Base-by-base conservation (phyloP, 2,113 vertebrate species). In the Oryzias javanicus region DNA sequence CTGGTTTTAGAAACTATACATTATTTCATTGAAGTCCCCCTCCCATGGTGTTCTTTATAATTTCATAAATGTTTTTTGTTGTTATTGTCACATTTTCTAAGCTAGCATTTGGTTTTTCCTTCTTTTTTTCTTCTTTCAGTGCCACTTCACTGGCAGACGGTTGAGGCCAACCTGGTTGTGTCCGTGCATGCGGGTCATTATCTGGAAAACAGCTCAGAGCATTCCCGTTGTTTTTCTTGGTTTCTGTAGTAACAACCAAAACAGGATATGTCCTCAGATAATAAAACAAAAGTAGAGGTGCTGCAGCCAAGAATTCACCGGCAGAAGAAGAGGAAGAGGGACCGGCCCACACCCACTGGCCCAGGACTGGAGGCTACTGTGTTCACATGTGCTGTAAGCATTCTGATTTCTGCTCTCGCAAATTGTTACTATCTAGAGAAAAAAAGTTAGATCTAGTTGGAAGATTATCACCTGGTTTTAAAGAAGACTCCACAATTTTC, bases 251-350 rank as follows among this genome's bases (percentile, higher is more conserved):
- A 77, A 92, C 74, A 10, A 69, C 72, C 83, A 86, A 84, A 91
- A 91, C 90, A 90, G 88, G 85, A 90, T 70, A 84, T 49, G 69
- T 78, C 65, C 49, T 73, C 72, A 72, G 84, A 85, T 83, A 86
- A 81, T 88, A 85, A 84, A 88, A 81, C 75, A 81, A 86, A 88
- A 84, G 70, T 76, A 64, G 64, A 74, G 64, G 58, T 64, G 55
- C 45, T 5, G 74, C 54, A 56, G 72, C 70, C 80, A 79, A 80
- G 76, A 78, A 74, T 79, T 78, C 44, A 73, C 46, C 50, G 66
- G 60, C 61, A 79, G 56, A 49, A 48, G 62, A 61, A 75, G 60
- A 35, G 64, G 57, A 57, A 71, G 72, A 76, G 71, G 60, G 63
- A 25, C 40, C 15, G n/a, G 66, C 47, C 63, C 60, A 75, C 75